Evolutionary conservation across 1,140 invertebrate species (phyloP).

Genomic region (Lasioglossum albipes): DNA sequence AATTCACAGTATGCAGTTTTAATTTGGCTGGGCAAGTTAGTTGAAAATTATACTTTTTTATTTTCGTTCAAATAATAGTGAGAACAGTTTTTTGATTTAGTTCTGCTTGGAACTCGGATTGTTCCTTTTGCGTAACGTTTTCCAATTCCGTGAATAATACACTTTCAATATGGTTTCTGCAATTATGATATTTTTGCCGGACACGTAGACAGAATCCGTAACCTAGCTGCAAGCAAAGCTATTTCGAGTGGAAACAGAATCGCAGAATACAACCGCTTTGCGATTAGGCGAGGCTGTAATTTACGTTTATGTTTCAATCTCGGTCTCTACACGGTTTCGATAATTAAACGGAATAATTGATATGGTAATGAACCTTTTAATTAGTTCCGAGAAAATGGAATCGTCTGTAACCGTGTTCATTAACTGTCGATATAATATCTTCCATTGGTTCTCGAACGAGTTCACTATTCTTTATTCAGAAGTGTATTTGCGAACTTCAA

Average conservation of each 20-base stretch:
- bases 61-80: too few species aligned
- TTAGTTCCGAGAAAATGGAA: conserved; percentile 35
- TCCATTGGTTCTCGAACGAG: neutral
- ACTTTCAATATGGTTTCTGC: too few species aligned
- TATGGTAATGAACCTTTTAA: conserved; percentile 55
- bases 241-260: conserved; percentile 22
- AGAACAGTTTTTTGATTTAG: too few species aligned
- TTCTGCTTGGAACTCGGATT: too few species aligned
- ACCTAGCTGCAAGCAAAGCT: neutral
- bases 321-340: conserved; percentile 51
- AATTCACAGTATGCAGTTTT: too few species aligned
- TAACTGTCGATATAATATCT: neutral
- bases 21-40: too few species aligned
- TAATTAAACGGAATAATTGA: conserved; percentile 70
- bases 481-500: too few species aligned
- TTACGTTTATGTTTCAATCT: conserved; percentile 67
- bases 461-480: neutral
- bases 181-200: neutral
- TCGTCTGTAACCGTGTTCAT: neutral
- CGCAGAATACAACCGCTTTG: conserved; percentile 24
- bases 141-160: too few species aligned
- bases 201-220: neutral
- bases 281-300: conserved; percentile 53
- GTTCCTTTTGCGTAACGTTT: too few species aligned
- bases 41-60: too few species aligned